Evolutionary conservation across 1,140 invertebrate genomes (phyloP), one percentile per base, ranked within the genome.

Genomic region (Araneus ventricosus): DNA sequence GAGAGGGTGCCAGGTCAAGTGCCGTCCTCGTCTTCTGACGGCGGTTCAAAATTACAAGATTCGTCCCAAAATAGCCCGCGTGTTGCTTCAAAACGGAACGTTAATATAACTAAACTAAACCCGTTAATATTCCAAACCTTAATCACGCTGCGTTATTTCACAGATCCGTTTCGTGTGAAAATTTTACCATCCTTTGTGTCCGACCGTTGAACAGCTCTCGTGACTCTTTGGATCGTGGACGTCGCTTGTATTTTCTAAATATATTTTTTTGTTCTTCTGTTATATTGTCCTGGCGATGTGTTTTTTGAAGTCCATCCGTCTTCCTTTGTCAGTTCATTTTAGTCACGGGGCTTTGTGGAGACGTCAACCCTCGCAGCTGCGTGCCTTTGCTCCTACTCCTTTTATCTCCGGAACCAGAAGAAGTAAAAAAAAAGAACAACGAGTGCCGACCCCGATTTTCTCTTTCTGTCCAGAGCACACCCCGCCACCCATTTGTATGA

Each of bases 301-400:
- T 37, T 75, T 75, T 75, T 75, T 75, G 70, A 75, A 75, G 80
- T 84, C 45, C 80, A 84, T 84, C 39, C 45, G 80, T 84, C 45
- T 84, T 84, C n/a, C 80, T 52, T 45, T 84, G 80, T 52, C 70
- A 75, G 70, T 37, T 75, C 70, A 75, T 37, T 59, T 86, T 34
- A 86, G 84, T 59, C 57, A 86, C 27, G 52, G 45, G 27, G 45
- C 30, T 41, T 59, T 61, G 84, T 86, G 27, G 52, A 61, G 84
- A 34, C 41, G 57, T 86, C 84, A 61, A 86, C 30, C 20, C 27
- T 37, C 84, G 30, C 84, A 86, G 84, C 84, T 86, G 84, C 84
- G 84, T 37, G 80, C 70, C 70, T 75, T 75, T 75, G 70, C 70
- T 75, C 70, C 70, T 20, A 75, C 70, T 75, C 67, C 67, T 75